Base-by-base conservation (phyloP, 2,888 invertebrate species). In the Drosophila testacea region DNA sequence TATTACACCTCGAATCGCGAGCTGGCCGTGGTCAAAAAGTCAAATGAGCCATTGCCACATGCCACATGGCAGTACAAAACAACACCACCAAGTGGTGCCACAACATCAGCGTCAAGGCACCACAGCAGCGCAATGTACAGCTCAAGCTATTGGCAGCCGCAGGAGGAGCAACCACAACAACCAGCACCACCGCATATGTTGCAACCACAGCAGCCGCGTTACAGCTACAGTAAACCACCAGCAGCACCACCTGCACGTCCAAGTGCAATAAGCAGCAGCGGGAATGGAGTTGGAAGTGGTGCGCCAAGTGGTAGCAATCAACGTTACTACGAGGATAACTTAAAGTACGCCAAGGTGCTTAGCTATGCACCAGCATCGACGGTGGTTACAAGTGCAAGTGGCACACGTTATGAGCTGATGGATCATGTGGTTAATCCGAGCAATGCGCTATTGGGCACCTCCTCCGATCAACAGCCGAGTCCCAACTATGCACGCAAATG, bases 401-500 rank as follows among this genome's bases (percentile, higher is more conserved):
- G 44, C 48, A 32, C 52, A 11, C 71, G 73, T 30, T 84, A 73
- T 11, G 79, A 85, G 16, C 66, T 68, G n/a, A 38, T 69, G 32
- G 90, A 89, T 41, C 89, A 90, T 54, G 84, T 89, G 55, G 81
- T 91, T 4, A 91, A 90, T 80, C 90, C 91, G 11, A 90, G 85
- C 57, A 90, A 91, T 77, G 68, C 77, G 6, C 52, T 87, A 13
- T 61, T 84, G 6, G 68, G 65, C 41, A 38, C 83, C 16, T 84
- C 83, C 50, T 84, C 83, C 50, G 91, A 90, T 30, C 90, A 91
- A 65, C 91, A 90, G 41, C 88, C 85, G 4, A 91, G 91, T 73
- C 91, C 91, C 3, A 91, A 90, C 28, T 91, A 91, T 73, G 91
- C 81, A 0, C 78, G 91, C 4, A 90, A 90, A 67, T 91, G 90